These are phyloP conservation scores for Drosophila trichaetosa DNA, from an alignment of 2,888 invertebrate genomes.

Conservation along the genomic window DNA sequence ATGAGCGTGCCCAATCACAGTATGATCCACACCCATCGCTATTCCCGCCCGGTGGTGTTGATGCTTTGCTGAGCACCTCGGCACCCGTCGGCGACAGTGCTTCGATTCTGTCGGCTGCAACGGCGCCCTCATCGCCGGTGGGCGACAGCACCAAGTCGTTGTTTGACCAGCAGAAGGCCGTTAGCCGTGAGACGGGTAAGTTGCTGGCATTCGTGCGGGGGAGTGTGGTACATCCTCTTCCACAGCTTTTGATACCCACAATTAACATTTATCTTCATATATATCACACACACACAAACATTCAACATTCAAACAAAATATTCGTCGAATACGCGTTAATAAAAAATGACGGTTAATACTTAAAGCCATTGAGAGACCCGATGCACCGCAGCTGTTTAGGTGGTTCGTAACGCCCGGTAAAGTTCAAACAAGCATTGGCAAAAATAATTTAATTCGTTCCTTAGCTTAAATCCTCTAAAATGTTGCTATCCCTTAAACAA, in stretches of 20 bases:
- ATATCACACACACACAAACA: slow-evolving; percentile 30
- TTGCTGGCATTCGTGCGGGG: slow-evolving; percentile 11
- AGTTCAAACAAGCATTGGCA: slow-evolving; percentile 67
- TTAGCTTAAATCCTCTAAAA: slow-evolving; percentile 43
- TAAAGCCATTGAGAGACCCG: slow-evolving; percentile 78
- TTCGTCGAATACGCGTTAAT: slow-evolving; percentile 34
- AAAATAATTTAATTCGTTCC: slow-evolving; percentile 47
- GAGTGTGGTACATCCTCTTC: slow-evolving; percentile 28
- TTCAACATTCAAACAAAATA: slow-evolving; percentile 15
- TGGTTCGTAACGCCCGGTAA: slow-evolving; percentile 84
- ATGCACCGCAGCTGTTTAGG: slow-evolving; percentile 81
- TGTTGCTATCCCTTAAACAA: slow-evolving; percentile 28
- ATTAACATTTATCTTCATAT: slow-evolving; percentile 71
- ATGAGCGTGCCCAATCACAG: slow-evolving; percentile 82
- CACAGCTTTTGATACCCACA: slow-evolving; percentile 43
- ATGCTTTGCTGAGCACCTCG: slow-evolving; percentile 83
- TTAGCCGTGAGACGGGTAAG: slow-evolving; percentile 83
- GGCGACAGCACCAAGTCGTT: slow-evolving; percentile 81
- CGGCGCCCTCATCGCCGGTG: slow-evolving; percentile 75
- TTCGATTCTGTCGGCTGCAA: slow-evolving; percentile 58
- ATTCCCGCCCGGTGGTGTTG: slow-evolving; percentile 84
- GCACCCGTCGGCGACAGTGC: slow-evolving; percentile 78
- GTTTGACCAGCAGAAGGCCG: slow-evolving; percentile 70
- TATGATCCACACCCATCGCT: slow-evolving; percentile 65
- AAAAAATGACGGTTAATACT: slow-evolving; percentile 24